phyloP scores from a whole-genome alignment of 1,140 invertebrate genomes.

The Hyphantria cunea region DNA sequence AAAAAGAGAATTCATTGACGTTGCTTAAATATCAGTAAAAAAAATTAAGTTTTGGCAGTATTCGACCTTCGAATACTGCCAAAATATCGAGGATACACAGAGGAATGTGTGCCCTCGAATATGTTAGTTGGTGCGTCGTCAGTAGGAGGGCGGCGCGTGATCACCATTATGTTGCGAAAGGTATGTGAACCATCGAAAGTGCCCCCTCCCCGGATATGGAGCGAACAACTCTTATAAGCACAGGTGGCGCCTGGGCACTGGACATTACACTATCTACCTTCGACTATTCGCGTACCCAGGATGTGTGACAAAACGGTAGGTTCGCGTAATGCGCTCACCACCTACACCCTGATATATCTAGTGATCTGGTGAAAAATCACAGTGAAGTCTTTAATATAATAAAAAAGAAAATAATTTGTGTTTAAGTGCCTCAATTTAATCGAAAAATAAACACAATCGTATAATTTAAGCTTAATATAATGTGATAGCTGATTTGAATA shows the following conservation, averaged over 20 bases:
- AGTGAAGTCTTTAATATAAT: slow-evolving; percentile 7
- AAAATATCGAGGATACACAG: background rate
- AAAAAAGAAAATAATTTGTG: too few relatives aligned
- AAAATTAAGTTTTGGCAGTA: too few relatives aligned
- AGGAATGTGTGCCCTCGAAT: slow-evolving; percentile 28
- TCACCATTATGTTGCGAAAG: slow-evolving; percentile 72
- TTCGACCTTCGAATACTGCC: too few relatives aligned
- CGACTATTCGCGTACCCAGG: slow-evolving; percentile 53
- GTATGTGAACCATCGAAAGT: slow-evolving; percentile 74
- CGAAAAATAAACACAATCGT: too few relatives aligned
- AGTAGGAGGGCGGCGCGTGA: slow-evolving; percentile 57
- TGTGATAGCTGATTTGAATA: slow-evolving; percentile 18
- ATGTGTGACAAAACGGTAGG: slow-evolving; percentile 76
- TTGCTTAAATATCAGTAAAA: too few relatives aligned
- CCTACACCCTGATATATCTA: slow-evolving; percentile 30
- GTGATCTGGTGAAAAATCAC: slow-evolving; percentile 39
- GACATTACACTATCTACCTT: slow-evolving; percentile 69
- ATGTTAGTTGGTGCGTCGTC: slow-evolving; percentile 33
- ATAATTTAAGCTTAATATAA: background rate
- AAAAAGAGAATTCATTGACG: too few relatives aligned
- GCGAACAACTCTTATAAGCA: slow-evolving; percentile 75
- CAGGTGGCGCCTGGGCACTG: slow-evolving; percentile 61
- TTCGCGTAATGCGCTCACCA: slow-evolving; percentile 3
- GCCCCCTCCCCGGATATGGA: slow-evolving; percentile 69
- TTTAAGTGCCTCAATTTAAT: background rate